These are phyloP conservation scores for Stramonita haemastoma DNA, from an alignment of 2,888 invertebrate genomes.

Conservation along the genomic window DNA sequence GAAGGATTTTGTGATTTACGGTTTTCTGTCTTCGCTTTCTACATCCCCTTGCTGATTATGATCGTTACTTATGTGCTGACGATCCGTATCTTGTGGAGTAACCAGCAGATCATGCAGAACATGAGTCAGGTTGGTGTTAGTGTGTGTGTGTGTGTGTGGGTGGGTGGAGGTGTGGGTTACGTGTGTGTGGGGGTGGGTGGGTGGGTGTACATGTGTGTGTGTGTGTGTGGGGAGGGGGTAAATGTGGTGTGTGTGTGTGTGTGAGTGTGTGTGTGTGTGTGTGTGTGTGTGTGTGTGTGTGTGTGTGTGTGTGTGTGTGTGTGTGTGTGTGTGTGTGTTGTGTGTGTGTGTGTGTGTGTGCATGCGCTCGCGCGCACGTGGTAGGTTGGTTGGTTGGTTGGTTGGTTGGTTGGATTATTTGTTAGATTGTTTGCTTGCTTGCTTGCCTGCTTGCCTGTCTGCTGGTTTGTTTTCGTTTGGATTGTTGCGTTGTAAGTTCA, in stretches of 20 bases:
- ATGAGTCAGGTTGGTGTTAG: constrained; percentile 51
- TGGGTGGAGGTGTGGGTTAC: background rate
- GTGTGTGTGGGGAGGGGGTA: too few relatives aligned
- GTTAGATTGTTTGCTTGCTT: too few relatives aligned
- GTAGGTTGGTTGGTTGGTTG: too few relatives aligned
- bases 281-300: too few relatives aligned
- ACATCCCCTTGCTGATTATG: constrained; percentile 96
- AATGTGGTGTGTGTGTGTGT: background rate
- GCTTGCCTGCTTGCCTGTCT: too few relatives aligned
- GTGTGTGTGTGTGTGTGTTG: background rate
- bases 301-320: too few relatives aligned
- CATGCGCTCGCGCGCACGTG: too few relatives aligned
- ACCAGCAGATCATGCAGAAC: constrained; percentile 78
- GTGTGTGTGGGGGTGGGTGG: background rate
- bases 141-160: background rate
- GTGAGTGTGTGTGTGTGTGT: background rate
- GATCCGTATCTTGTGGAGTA: constrained; percentile 89
- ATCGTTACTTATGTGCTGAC: constrained; percentile 94
- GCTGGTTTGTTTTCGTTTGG: too few relatives aligned
- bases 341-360: background rate
- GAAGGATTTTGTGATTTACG: constrained; percentile 83
- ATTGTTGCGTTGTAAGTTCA: too few relatives aligned
- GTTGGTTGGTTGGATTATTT: too few relatives aligned
- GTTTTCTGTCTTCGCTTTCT: constrained; percentile 96
- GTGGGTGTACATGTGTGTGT: background rate